phyloP scores from a whole-genome alignment of 2,113 vertebrate genomes.

The Stigmatopora argus region DNA sequence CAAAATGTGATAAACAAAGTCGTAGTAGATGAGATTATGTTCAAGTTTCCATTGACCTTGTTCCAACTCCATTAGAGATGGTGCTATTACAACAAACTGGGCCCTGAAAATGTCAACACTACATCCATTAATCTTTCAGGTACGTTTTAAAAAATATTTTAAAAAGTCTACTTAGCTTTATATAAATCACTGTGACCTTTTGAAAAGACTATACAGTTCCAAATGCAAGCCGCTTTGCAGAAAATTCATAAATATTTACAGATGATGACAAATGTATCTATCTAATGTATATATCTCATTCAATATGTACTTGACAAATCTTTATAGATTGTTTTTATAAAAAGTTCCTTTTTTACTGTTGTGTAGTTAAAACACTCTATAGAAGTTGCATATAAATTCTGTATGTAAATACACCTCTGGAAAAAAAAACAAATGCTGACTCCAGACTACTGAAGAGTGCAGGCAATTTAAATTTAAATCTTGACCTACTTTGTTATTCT shows the following conservation, averaged over 20 bases:
- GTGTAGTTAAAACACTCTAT: background rate
- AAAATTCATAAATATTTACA: slow-evolving; percentile 58
- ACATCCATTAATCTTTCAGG: slow-evolving; percentile 66
- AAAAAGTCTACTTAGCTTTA: slow-evolving; percentile 54
- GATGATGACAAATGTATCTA: slow-evolving; percentile 63
- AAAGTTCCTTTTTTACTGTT: background rate
- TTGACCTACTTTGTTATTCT: background rate
- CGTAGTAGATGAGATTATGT: slow-evolving; percentile 62
- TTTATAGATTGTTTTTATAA: slow-evolving; percentile 18
- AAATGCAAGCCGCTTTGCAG: slow-evolving; percentile 61
- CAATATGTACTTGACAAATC: slow-evolving; percentile 61
- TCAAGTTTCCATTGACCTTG: slow-evolving; percentile 55
- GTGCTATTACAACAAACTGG: slow-evolving; percentile 54
- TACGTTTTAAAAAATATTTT: slow-evolving; percentile 63
- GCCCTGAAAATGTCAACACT: slow-evolving; percentile 67
- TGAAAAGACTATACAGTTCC: slow-evolving; percentile 60
- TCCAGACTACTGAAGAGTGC: background rate
- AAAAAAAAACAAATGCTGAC: background rate
- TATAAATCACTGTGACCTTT: slow-evolving; percentile 74
- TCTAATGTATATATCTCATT: slow-evolving; percentile 48
- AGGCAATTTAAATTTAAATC: background rate
- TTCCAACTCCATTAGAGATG: slow-evolving; percentile 56
- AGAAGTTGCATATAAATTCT: background rate
- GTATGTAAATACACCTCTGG: background rate
- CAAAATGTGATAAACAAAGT: slow-evolving; percentile 53